phyloP scores from a whole-genome alignment of 2,797 vertebrate species.

The Sebastes diploproa region DNA sequence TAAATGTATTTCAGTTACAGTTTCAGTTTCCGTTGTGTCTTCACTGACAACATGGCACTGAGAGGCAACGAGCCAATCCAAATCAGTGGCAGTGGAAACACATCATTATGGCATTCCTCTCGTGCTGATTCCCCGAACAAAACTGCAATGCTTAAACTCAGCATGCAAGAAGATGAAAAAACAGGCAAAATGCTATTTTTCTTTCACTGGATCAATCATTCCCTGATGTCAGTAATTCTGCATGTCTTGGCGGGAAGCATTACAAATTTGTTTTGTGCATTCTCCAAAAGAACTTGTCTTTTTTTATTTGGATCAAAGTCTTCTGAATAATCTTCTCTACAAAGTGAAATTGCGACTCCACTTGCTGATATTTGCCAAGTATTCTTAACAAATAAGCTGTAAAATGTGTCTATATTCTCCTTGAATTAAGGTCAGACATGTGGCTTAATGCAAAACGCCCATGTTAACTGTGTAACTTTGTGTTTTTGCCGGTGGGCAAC shows the following conservation, averaged over 20 bases:
- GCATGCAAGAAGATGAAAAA: not conserved
- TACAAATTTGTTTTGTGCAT: not conserved
- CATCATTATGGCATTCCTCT: constrained; percentile 53
- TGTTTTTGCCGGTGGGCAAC: not conserved
- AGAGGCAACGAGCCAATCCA: constrained; percentile 19
- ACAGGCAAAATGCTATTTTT: not conserved
- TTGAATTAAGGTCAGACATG: not conserved
- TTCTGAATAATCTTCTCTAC: not conserved
- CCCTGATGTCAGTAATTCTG: not conserved
- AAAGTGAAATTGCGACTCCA: not conserved
- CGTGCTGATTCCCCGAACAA: not conserved
- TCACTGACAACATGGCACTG: constrained; percentile 10
- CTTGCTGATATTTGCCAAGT: not conserved
- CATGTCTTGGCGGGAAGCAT: not conserved
- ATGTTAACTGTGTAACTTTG: not conserved
- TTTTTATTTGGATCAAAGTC: not conserved
- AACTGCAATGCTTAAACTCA: not conserved
- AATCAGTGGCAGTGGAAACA: constrained; percentile 36
- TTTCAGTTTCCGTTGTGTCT: constrained; percentile 21
- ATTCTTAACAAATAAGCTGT: not conserved
- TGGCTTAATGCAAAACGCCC: not conserved
- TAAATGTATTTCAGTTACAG: constrained; percentile 12
- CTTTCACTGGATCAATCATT: not conserved
- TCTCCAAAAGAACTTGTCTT: not conserved
- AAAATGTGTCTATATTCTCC: not conserved